Evolutionary conservation across 35 echinoderm and acorn worm genomes (phyloP), one percentile per base, ranked within the genome.

Genomic region (Heliocidaris tuberculata): DNA sequence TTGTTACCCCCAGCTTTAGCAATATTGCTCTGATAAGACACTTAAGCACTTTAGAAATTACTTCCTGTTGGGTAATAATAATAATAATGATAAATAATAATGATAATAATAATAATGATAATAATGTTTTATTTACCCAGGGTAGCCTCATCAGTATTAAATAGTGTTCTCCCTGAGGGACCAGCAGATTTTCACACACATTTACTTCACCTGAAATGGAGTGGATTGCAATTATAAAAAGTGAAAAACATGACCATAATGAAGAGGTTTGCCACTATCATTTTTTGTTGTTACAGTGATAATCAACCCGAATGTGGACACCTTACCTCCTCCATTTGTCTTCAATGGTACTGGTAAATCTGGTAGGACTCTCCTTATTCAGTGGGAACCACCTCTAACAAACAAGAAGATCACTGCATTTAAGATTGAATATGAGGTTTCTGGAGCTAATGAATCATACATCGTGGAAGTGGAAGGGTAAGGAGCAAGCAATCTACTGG

Each of bases 391-490:
- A 31, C 91, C 91, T 12, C 13, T 50, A 5, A 93, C 91, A 93
- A 11, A 93, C 31, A 93, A 93, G 91, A 49, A 93, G 47, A 93
- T 93, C 47, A 48, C 29, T 2, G 50, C 31, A 29, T 93, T 52
- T 59, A 93, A 10, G 13, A 93, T 93, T 59, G 48, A 93, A 48
- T 93, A 93, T 48, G 48, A 59, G 47, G 29, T 93, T 8, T 27
- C 2, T 19, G 47, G 91, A n/a, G 48, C 48, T 7, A 93, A 93
- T 59, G 48, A 50, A 48, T 50, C 91, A 3, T 31, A 48, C 17
- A 24, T 50, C 50, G 50, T 93, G 91, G 48, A 93, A 59, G 91
- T 93, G 47, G 91, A 93, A 59, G 91, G 91, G 91, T 93, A 89
- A 89, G 86, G n/a, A n/a, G 35, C 35, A 42, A 42, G 35, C 35